These are phyloP conservation scores for Brachyistius frenatus DNA, from an alignment of 2,113 vertebrate genomes.

Conservation along the genomic window DNA sequence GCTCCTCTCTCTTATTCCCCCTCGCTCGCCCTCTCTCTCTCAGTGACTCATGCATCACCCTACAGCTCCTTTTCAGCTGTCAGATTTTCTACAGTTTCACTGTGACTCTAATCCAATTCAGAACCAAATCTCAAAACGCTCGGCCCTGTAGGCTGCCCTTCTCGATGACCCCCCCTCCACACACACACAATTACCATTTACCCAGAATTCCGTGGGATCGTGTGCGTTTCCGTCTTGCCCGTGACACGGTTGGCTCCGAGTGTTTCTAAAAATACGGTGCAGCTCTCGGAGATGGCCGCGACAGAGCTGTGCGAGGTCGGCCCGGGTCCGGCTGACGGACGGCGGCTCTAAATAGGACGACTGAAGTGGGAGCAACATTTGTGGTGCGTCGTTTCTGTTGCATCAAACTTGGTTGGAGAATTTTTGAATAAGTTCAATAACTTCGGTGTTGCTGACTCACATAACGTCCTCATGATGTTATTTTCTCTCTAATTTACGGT, in stretches of 20 bases:
- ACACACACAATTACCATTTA: conserved; percentile 56
- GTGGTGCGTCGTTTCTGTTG: too few relatives aligned
- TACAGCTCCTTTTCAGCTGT: conserved; percentile 68
- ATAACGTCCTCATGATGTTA: too few relatives aligned
- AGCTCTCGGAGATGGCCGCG: conserved; percentile 19
- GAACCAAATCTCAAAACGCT: conserved; percentile 72
- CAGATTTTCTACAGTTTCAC: conserved; percentile 68
- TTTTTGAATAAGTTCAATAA: neutral
- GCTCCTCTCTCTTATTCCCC: conserved; percentile 31
- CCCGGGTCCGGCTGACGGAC: conserved; percentile 14
- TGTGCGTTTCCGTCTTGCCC: conserved; percentile 39
- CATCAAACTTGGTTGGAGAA: too few relatives aligned
- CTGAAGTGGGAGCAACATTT: too few relatives aligned
- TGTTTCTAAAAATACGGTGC: conserved; percentile 54
- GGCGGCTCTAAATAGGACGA: neutral
- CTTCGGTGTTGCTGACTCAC: neutral
- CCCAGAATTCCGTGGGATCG: conserved; percentile 50
- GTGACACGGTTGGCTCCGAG: conserved; percentile 27
- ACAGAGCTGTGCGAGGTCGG: conserved; percentile 22
- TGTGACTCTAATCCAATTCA: conserved; percentile 72
- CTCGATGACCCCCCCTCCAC: conserved; percentile 57
- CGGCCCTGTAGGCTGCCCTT: conserved; percentile 67
- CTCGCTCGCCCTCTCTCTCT: neutral
- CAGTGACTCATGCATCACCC: conserved; percentile 71
- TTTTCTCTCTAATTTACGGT: too few relatives aligned